A percentile compares a stretch with the other conserved stretches of the same genome.
Conservation (phyloP, 1,140 invertebrate genomes). For the Lasaia peninsularis region DNA sequence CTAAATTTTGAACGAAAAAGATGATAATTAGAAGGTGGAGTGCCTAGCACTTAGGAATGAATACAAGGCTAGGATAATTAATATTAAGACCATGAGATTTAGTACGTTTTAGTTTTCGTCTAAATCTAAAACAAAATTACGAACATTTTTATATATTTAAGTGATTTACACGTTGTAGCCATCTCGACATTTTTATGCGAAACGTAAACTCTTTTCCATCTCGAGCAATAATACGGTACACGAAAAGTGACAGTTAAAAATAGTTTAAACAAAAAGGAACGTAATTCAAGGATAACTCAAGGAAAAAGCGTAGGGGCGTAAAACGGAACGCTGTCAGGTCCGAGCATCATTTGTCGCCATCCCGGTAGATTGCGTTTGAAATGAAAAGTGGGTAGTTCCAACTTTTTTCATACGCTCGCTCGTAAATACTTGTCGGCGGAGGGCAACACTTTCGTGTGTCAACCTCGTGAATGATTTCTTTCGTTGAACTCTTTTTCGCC, state of each 20-base stretch:
- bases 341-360: conserved; percentile 56
- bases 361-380: conserved; percentile 58
- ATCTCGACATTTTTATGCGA: no score
- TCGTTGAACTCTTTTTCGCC: conserved; percentile 9
- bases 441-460: conserved; percentile 32
- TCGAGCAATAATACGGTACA: neutral
- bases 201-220: neutral
- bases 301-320: conserved; percentile 34
- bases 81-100: no score
- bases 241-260: conserved; percentile 4
- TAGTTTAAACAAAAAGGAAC: conserved; percentile 7
- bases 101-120: no score
- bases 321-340: conserved; percentile 51
- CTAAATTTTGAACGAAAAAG: no score
- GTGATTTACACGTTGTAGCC: no score
- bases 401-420: conserved; percentile 48
- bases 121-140: no score
- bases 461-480: conserved; percentile 56
- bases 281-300: conserved; percentile 15
- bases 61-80: no score
- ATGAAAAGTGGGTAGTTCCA: conserved; percentile 64
- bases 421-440: conserved; percentile 54
- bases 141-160: no score
- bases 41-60: no score
- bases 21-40: no score